phyloP scores from a whole-genome alignment of 2,797 vertebrate genomes.

The Champsocephalus gunnari region DNA sequence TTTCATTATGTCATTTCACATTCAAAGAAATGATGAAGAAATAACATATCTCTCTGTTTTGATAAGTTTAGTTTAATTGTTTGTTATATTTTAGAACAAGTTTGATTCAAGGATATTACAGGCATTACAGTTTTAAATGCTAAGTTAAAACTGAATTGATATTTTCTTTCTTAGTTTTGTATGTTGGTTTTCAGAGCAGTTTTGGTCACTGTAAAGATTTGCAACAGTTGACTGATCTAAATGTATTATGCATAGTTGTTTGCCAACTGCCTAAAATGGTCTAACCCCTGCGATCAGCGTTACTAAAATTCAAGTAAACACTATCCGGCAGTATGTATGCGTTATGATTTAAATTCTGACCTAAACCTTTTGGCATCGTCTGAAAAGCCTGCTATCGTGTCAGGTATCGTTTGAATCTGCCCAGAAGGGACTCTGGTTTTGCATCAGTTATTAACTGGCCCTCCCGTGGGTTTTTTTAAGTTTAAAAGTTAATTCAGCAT shows the following conservation, averaged over 20 bases:
- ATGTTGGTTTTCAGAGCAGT: slow-evolving; percentile 22
- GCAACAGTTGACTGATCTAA: slow-evolving; percentile 52
- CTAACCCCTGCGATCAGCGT: slow-evolving; percentile 75
- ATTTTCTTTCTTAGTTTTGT: slow-evolving; percentile 15
- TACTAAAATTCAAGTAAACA: slow-evolving; percentile 41
- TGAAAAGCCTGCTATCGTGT: slow-evolving; percentile 23
- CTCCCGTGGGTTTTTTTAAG: slow-evolving; percentile 23
- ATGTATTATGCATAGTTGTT: slow-evolving; percentile 74
- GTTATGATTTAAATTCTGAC: slow-evolving; percentile 37
- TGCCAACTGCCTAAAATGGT: slow-evolving; percentile 85
- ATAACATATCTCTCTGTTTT: slow-evolving; percentile 18
- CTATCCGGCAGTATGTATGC: slow-evolving; percentile 25
- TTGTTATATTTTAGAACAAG: slow-evolving; percentile 15
- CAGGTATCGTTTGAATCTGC: slow-evolving; percentile 23
- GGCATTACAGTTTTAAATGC: not conserved
- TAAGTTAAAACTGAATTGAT: not conserved
- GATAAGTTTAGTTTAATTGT: slow-evolving; percentile 12
- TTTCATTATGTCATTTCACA: slow-evolving; percentile 78
- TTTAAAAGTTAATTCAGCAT: slow-evolving; percentile 35
- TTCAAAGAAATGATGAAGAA: slow-evolving; percentile 59
- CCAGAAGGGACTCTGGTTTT: slow-evolving; percentile 38
- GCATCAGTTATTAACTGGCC: slow-evolving; percentile 25
- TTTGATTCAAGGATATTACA: slow-evolving; percentile 13
- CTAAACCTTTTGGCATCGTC: slow-evolving; percentile 42
- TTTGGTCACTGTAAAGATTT: slow-evolving; percentile 20